Percentiles rank a stretch among this genome's conserved stretches.
Evolutionary conservation across 2,797 vertebrate species (phyloP).

Genomic region (Alca torda): DNA sequence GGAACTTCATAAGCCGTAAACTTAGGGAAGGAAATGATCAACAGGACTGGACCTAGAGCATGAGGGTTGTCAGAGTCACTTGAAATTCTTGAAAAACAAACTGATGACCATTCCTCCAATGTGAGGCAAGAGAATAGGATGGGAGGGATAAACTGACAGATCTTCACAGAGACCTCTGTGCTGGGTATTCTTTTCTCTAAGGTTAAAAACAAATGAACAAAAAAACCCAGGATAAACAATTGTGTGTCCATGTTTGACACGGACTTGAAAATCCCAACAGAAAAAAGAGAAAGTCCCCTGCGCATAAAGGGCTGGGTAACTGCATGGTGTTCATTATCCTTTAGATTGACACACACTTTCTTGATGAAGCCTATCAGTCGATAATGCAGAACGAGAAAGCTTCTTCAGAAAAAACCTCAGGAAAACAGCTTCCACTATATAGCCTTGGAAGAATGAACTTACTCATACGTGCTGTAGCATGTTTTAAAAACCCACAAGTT

Average conservation of each 20-base stretch:
- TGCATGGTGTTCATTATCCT: background rate
- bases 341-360: background rate
- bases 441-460: background rate
- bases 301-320: background rate
- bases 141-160: background rate
- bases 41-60: background rate
- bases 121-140: background rate
- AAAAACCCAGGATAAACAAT: background rate
- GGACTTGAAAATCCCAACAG: background rate
- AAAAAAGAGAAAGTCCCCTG: background rate
- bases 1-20: background rate
- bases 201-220: background rate
- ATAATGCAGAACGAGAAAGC: background rate
- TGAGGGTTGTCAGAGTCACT: background rate
- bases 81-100: background rate
- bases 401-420: background rate
- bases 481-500: background rate
- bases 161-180: background rate
- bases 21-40: background rate
- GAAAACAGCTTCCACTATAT: background rate
- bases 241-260: background rate
- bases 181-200: background rate
- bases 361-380: background rate
- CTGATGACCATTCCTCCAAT: background rate
- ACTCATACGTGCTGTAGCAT: background rate